Conservation (phyloP, 2,888 invertebrate genomes). For the Ophion slaviceki region DNA sequence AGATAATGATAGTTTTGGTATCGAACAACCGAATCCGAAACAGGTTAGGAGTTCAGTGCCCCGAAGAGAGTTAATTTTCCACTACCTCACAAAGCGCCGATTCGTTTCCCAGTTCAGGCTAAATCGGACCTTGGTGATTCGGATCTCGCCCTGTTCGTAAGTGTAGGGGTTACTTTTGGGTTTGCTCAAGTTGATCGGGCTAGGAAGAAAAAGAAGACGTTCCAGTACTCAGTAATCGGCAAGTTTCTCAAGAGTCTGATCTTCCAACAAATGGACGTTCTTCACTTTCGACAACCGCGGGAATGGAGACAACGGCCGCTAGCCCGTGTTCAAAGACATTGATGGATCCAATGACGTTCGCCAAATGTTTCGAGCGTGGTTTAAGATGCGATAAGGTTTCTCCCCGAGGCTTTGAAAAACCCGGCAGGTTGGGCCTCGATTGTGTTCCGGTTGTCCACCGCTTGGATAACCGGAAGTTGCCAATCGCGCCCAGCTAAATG, state of each 20-base stretch:
- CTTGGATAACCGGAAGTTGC: constrained; percentile 2
- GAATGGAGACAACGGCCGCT: no score
- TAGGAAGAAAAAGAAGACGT: neutral
- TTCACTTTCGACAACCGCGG: no score
- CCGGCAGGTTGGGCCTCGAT: neutral
- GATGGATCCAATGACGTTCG: neutral
- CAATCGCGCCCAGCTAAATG: neutral
- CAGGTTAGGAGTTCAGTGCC: no score
- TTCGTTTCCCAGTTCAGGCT: no score
- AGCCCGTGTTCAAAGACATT: neutral
- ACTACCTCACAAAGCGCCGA: no score
- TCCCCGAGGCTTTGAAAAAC: neutral
- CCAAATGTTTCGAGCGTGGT: neutral
- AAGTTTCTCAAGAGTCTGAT: neutral
- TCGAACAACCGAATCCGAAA: no score
- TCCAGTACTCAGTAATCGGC: neutral
- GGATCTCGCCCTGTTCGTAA: no score
- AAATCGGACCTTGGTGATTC: no score
- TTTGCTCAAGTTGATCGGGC: neutral
- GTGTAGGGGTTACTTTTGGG: no score
- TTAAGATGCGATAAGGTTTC: neutral
- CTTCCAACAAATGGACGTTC: neutral
- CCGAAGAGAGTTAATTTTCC: no score
- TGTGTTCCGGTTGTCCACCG: neutral
- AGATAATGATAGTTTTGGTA: no score